A percentile compares a stretch with the other conserved stretches of the same genome.
Conservation (phyloP, 2,797 vertebrate species). For the Micromesistius poutassou region DNA sequence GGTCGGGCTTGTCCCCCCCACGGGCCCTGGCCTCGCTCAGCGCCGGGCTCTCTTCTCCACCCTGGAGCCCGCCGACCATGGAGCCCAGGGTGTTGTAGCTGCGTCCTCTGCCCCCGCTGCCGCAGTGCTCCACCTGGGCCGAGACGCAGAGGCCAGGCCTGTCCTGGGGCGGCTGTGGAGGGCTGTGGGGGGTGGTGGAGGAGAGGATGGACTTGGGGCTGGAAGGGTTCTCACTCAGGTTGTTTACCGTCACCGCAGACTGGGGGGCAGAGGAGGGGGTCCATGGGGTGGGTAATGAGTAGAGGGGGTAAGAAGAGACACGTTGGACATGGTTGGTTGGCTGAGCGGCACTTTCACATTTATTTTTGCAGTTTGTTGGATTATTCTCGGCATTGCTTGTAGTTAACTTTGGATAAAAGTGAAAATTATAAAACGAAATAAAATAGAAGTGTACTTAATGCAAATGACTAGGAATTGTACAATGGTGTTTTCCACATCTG, state of each 20-base stretch:
- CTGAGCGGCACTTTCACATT: background rate
- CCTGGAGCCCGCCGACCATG: constrained; percentile 51
- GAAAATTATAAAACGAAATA: background rate
- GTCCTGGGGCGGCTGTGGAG: constrained; percentile 11
- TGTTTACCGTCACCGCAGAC: constrained; percentile 60
- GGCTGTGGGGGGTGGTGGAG: background rate
- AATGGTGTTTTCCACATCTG: background rate
- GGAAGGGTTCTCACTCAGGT: constrained; percentile 50
- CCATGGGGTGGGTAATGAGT: background rate
- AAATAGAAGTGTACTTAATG: background rate
- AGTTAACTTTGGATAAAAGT: background rate
- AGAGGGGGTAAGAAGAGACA: background rate
- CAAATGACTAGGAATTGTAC: background rate
- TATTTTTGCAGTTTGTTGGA: background rate
- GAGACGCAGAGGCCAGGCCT: constrained; percentile 46
- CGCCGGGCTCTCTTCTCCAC: constrained; percentile 34
- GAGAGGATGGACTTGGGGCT: constrained; percentile 41
- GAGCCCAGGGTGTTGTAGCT: constrained; percentile 49
- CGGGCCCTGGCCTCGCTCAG: background rate
- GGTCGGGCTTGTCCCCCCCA: constrained; percentile 30
- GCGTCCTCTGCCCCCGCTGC: background rate
- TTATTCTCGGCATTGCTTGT: background rate
- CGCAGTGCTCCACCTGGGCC: constrained; percentile 56
- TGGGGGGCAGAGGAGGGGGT: constrained; percentile 50
- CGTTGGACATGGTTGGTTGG: background rate